Base-by-base conservation (phyloP, 2,797 vertebrate species). In the Amniataba percoides region DNA sequence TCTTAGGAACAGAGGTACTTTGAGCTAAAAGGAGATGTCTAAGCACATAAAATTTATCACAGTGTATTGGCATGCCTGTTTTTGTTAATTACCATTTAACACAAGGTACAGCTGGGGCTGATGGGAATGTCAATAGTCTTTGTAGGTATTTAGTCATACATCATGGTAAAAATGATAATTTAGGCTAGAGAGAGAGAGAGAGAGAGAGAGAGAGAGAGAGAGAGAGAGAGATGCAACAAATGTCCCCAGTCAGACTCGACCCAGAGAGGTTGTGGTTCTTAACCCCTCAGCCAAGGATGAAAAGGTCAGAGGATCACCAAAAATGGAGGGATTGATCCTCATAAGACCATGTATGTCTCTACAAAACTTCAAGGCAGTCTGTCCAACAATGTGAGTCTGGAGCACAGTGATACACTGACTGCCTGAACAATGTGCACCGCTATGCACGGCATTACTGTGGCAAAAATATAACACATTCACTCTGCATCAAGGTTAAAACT, bases 131-230 rank as follows among this genome's bases (percentile, higher is more conserved):
- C 9, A 19, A 18, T 63, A 0, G 8, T 48, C n/a, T 49, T 49
- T 14, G 10, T 1, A 25, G n/a, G 11, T 40, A 18, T 39, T 51
- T 48, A 8, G 23, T 27, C 43, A 46, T n/a, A 4, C 31, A 40
- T 12, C n/a, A 42, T 42, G n/a, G 14, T 15, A 34, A 4, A 64
- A 21, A 21, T 21, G 7, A 36, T 34, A 3, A 45, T 62, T 19
- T 43, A 19, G 19, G 11, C 21, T 13, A 21, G 45, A 7, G n/a
- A 77, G 34, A 63, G 19, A 21, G 27, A 7, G n/a, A 77, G 43
- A 63, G 45, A 7, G n/a, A 77, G 34, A 63, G 19, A 21, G 45
- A 7, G n/a, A 77, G 34, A 63, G 19, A n/a, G n/a, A n/a, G n/a
- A n/a, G 18, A 49, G 12, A 21, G 27, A 7, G n/a, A 77, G 43